These are phyloP conservation scores for Drosophila siamana DNA, from an alignment of 2,888 invertebrate genomes.

Conservation along the genomic window DNA sequence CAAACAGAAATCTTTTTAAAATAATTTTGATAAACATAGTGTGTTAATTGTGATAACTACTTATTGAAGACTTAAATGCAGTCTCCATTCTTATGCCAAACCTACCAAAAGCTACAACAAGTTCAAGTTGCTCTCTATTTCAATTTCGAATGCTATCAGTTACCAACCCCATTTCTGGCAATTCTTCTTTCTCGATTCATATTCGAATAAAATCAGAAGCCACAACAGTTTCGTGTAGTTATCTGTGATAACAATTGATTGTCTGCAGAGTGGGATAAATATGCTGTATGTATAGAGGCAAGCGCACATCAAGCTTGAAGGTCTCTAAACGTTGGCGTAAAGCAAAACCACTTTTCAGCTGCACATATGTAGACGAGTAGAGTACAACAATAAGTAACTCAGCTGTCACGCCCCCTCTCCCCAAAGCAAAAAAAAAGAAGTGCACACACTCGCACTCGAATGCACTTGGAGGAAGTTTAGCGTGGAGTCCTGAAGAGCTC, in stretches of 20 bases:
- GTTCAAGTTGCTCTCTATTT: too few species aligned
- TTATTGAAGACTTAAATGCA: too few species aligned
- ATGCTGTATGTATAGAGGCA: background rate
- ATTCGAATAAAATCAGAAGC: background rate
- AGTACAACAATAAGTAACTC: slow-evolving; percentile 22
- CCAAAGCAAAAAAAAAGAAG: too few species aligned
- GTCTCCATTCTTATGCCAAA: too few species aligned
- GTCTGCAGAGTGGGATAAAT: background rate
- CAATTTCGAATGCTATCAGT: too few species aligned
- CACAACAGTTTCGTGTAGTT: background rate
- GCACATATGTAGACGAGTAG: slow-evolving; percentile 13
- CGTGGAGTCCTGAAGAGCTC: slow-evolving; percentile 54
- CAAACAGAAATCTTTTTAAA: too few species aligned
- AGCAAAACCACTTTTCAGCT: slow-evolving; percentile 29
- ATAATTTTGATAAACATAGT: too few species aligned
- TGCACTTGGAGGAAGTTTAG: slow-evolving; percentile 52
- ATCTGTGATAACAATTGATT: background rate
- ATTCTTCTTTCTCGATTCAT: background rate
- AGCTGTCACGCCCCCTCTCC: slow-evolving; percentile 53
- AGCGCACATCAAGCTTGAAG: background rate
- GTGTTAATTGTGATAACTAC: too few species aligned
- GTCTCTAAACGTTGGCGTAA: slow-evolving; percentile 1
- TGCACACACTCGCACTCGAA: slow-evolving; percentile 17
- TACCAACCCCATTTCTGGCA: too few species aligned
- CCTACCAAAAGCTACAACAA: too few species aligned